These are phyloP conservation scores for Saccostrea echinata DNA, from an alignment of 1,140 invertebrate species.

Conservation along the genomic window DNA sequence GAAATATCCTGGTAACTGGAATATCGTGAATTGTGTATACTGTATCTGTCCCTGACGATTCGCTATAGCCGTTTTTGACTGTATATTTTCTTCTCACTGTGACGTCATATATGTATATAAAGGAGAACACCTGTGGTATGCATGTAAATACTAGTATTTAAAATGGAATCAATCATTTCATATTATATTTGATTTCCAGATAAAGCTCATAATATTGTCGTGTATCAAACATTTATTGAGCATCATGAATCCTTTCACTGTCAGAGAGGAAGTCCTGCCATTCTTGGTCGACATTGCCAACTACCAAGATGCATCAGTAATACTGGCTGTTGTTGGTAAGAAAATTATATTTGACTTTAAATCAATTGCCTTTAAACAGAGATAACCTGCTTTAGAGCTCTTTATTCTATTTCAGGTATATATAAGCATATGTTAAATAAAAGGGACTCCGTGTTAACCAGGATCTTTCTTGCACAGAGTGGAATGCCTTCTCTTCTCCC, in stretches of 20 bases:
- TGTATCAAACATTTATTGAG: slow-evolving; percentile 78
- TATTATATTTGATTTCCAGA: background rate
- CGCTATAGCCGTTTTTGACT: too few species aligned
- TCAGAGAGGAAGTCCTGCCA: slow-evolving; percentile 95
- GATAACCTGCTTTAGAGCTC: background rate
- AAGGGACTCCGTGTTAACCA: slow-evolving; percentile 93
- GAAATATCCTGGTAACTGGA: too few species aligned
- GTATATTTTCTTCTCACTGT: too few species aligned
- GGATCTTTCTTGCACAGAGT: slow-evolving; percentile 95
- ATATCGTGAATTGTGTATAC: too few species aligned
- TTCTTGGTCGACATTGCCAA: slow-evolving; percentile 91
- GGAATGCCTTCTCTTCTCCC: slow-evolving; percentile 96
- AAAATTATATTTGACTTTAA: background rate
- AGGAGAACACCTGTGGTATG: too few species aligned
- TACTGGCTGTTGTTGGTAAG: slow-evolving; percentile 81
- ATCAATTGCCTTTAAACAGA: too few species aligned
- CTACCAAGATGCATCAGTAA: slow-evolving; percentile 86
- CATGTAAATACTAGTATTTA: too few species aligned
- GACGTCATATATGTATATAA: too few species aligned
- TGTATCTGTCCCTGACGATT: too few species aligned
- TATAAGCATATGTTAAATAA: slow-evolving; percentile 95
- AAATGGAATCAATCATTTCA: too few species aligned
- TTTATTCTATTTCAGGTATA: slow-evolving; percentile 85
- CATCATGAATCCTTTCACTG: slow-evolving; percentile 91
- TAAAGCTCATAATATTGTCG: slow-evolving; percentile 58